Evolutionary conservation across 2,888 invertebrate genomes (phyloP).

Genomic region (Xestoiulus laeticollis): DNA sequence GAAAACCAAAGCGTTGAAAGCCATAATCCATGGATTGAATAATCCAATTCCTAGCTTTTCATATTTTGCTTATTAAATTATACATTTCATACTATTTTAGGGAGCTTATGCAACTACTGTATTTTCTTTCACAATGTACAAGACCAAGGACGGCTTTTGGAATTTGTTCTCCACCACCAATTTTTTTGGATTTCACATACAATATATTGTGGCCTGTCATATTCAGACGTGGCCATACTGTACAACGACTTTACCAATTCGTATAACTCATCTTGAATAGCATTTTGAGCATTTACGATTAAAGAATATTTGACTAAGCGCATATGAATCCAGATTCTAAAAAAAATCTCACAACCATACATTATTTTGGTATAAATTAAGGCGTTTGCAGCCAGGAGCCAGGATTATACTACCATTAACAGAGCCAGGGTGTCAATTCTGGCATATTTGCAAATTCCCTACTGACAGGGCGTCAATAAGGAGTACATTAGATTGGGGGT

Average conservation of each 20-base stretch:
- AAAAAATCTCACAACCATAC: constrained; percentile 18
- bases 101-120: too few relatives aligned
- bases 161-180: background rate
- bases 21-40: too few relatives aligned
- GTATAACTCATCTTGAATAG: background rate
- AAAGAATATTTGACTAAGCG: background rate
- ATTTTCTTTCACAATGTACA: background rate
- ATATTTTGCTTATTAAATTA: too few relatives aligned
- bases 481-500: background rate
- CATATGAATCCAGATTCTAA: background rate
- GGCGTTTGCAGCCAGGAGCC: constrained; percentile 22
- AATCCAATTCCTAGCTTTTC: too few relatives aligned
- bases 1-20: too few relatives aligned
- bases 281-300: background rate
- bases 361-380: background rate
- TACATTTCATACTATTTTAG: too few relatives aligned
- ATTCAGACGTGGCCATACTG: background rate
- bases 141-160: background rate
- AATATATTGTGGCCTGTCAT: background rate
- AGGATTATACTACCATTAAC: background rate
- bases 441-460: background rate
- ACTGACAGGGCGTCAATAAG: background rate
- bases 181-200: background rate
- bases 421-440: background rate
- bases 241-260: background rate